Base-by-base conservation (phyloP, 2,113 vertebrate genomes). In the Odobenus rosmarus region DNA sequence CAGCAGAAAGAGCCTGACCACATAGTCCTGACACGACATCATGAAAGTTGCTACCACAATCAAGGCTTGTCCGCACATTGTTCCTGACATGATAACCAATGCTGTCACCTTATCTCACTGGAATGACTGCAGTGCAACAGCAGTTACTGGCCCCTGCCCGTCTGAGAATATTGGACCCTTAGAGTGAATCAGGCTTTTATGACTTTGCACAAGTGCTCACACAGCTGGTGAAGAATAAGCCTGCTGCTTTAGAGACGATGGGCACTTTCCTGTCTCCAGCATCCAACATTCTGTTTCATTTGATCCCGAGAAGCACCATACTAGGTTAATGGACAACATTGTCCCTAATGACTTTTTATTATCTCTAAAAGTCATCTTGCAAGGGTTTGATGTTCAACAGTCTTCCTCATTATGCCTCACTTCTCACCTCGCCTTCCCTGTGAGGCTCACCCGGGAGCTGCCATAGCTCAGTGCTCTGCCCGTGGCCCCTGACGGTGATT, bases 1-100 rank as follows among this genome's bases (percentile, higher is more conserved):
- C 87, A 97, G 93, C 86, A 64, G 74, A 93, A 33, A 84, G 69
- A 96, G 83, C 61, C 79, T 95, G 95, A 55, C 90, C 90, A 19
- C 26, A 26, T n/a, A 31, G 69, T 11, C 21, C 67, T 89, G 92
- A 97, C 72, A 57, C 11, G 87, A 74, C 88, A 59, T 39, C 74
- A 82, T 13, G 51, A 64, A 77, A 69, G 87, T n/a, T 62, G 49
- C 83, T n/a, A 26, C 92, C 31, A 71, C 64, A 74, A 76, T 24
- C 93, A 91, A 96, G 82, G 36, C 49, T 79, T 57, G 67, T 88
- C 67, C 42, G 61, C 1, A 1, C n/a, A 64, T 55, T 31, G 31
- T 55, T 86, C 72, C 51, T 96, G 89, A 80, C 36, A 16, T 46
- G 84, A 62, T 49, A 3, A 4, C 28, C 57, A 64, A 15, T 15